Base-by-base conservation (phyloP, 1,140 invertebrate genomes). In the Drosophila lacteicornis region DNA sequence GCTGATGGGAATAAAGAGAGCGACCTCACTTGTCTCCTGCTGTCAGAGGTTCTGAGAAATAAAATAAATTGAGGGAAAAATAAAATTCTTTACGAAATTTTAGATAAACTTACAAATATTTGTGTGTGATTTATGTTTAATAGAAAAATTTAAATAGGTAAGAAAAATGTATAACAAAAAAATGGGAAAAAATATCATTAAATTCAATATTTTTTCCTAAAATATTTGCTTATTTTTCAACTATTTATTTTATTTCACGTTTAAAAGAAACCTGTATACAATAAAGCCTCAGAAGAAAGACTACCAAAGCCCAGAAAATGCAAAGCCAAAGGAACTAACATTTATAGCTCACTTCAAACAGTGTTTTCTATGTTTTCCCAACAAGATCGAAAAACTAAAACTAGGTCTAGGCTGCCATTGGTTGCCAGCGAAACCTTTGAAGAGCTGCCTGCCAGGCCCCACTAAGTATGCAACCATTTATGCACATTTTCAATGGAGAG, bases 401-500 rank as follows among this genome's bases (percentile, higher is more conserved):
- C 67, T 42, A 53, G 56, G 66, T 74, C 70, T 71, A 71, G 70
- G 70, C 75, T 61, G 36, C 11, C 49, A 67, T 42, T 33, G 27
- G 2, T 67, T 58, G 56, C 55, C 42, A 50, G 40, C 38, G 46
- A 60, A 75, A 11, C 49, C 49, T 49, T 49, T 68, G 22, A 58
- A 13, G 17, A 36, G 30, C 40, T 49, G 51, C 53, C 36, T 42
- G 43, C 46, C 36, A 22, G 17, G 33, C 45, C 27, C 33, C 40
- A 33, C 17, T 13, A 58, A 68, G 46, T 69, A 63, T 81, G 63
- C 56, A 60, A 61, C 56, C 27, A 60, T 66, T 71, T 66, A 66
- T 83, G 81, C 57, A 58, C 66, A 71, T 46, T 79, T 79, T 82
- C 62, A 75, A 79, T 86, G 13, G 17, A 43, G 43, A 63, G 76